Evolutionary conservation across 1,140 invertebrate species (phyloP), one percentile per base, ranked within the genome.

Genomic region (Drusus annulatus): DNA sequence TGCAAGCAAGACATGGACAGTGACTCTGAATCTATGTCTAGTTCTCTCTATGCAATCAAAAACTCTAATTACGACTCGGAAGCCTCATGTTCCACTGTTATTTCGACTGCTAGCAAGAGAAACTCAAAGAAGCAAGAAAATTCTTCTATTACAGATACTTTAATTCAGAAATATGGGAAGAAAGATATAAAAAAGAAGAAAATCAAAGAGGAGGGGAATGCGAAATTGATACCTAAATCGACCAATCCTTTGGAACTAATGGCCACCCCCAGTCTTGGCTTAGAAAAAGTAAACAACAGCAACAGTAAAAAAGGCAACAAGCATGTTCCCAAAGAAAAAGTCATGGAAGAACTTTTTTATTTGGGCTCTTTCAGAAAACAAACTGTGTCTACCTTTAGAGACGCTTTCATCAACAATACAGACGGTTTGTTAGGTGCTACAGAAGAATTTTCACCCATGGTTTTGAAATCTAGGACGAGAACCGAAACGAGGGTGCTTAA

Each of bases 401-500:
- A 93, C 83, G 91, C 92, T 19, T 94, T 94, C 85, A 92, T 93
- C 54, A 93, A 92, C 84, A 92, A 92, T 86, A 92, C 88, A 78
- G 89, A 90, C 84, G 90, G 88, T 31, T 86, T 91, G 69, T 87
- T 90, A 75, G 90, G 88, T 83, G 88, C 91, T 76, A 91, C 89
- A 54, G 90, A 91, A 86, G 89, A 91, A 79, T 95, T 95, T 84
- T 91, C 93, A 10, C 93, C 94, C 0, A 91, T 94, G 21, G 91
- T 95, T 17, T 85, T 95, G 62, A 93, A 94, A 84, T 93, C 93
- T 25, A 89, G 94, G 81, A 95, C 94, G 5, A 90, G 94, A 83
- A 95, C 93, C 17, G 94, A 95, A 86, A 94, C 93, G n/a, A 90
- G 93, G 81, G 90, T 94, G 19, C 87, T 95, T 84, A 94, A 95